Base-by-base conservation (phyloP, 2,113 vertebrate genomes). In the Mungos mungo region DNA sequence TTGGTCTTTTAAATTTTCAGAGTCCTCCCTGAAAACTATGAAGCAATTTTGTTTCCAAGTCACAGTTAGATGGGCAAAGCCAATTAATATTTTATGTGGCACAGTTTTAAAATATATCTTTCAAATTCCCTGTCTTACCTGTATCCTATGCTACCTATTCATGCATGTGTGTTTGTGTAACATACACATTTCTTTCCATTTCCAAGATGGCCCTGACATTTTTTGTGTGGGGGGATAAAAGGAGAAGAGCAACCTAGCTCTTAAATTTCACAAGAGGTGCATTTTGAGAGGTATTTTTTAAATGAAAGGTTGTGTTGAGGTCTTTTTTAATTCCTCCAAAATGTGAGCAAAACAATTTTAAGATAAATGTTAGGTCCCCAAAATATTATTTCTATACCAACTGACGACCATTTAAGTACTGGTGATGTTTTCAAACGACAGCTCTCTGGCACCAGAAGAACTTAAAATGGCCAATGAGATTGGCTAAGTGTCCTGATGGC, bases 241-340 rank as follows among this genome's bases (percentile, higher is more conserved):
- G 18, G 25, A 33, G 63, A 29, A 84, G 12, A 65, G 35, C n/a
- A 68, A 35, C 23, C 35, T 63, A 68, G 45, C 3, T 60, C 38
- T 77, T 31, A 29, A 33, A 18, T 82, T 68, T 91, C 13, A 74
- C 12, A 71, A 77, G 9, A 72, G 21, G 35, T 93, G 14, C 5
- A n/a, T 88, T 91, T 31, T 54, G 18, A 68, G 41, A 66, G n/a
- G 15, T 57, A 80, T 33, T 80, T 93, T 52, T 29, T 81, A 86
- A 81, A 72, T 7, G 23, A 11, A 76, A 90, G 63, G 1, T 85
- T 38, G 5, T 90, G 21, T 65, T 88, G 41, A 77, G 52, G 11
- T 83, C 31, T 50, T 93, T 57, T 96, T 82, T n/a, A 85, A 90
- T 82, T 69, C 16, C 4, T 95, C 35, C 21, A 90, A 93, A 95